A percentile compares a stretch with the other conserved stretches of the same genome.
Conservation (phyloP, 1,140 invertebrate species). For the Solenopsis fugax region DNA sequence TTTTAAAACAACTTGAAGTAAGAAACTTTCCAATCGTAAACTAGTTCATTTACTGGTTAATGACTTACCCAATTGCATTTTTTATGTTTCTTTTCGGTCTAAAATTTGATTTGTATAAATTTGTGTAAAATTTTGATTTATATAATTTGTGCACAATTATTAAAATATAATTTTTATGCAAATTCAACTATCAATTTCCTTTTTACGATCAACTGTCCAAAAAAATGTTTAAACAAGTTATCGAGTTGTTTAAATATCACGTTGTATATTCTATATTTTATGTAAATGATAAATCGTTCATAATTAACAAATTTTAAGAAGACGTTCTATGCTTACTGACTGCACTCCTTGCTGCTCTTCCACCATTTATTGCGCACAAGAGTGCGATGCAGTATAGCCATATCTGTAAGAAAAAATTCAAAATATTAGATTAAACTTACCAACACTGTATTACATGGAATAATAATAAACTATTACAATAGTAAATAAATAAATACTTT, state of each 20-base stretch:
- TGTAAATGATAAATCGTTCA: background rate
- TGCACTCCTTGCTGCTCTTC: constrained; percentile 54
- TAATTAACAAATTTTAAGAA: constrained; percentile 6
- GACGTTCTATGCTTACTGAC: constrained; percentile 66
- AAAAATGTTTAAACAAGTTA: background rate
- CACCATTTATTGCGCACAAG: constrained; percentile 52
- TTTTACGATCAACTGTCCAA: background rate
- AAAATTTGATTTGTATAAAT: background rate
- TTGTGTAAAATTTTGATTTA: no score
- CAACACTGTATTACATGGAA: background rate
- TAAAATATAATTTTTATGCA: background rate
- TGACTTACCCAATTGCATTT: background rate
- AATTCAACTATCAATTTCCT: background rate
- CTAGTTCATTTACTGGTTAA: background rate
- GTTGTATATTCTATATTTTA: background rate
- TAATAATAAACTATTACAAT: background rate
- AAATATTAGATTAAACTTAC: background rate
- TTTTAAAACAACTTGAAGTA: background rate
- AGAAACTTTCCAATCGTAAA: background rate
- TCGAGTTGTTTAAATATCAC: background rate
- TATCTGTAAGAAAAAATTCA: constrained; percentile 60
- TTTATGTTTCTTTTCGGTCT: background rate
- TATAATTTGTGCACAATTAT: no score
- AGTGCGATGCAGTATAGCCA: constrained; percentile 18
- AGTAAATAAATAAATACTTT: constrained; percentile 12